A percentile compares a stretch with the other conserved stretches of the same genome.
phyloP scores from a whole-genome alignment of 2,113 vertebrate species.

The Melanerpes formicivorus region DNA sequence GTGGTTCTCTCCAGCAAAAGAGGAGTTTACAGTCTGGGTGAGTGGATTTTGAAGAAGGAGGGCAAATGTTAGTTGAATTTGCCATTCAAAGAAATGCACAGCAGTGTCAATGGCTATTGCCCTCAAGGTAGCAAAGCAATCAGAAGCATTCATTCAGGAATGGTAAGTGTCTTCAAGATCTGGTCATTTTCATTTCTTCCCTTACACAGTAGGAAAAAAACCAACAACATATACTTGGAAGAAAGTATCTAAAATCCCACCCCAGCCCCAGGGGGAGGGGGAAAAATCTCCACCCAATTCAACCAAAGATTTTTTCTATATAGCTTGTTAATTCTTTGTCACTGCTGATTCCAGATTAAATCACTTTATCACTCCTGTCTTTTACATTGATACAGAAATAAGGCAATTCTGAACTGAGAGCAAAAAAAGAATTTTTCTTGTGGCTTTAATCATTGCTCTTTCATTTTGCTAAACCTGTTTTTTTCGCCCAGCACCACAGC shows the following conservation, averaged over 20 bases:
- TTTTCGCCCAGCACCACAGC: background rate
- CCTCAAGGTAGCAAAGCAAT: background rate
- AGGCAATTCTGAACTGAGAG: background rate
- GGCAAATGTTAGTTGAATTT: background rate
- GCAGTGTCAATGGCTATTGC: background rate
- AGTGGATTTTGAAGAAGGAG: background rate
- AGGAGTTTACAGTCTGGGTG: background rate
- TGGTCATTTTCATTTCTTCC: background rate
- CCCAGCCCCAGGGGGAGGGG: background rate
- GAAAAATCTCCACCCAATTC: background rate
- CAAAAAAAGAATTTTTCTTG: background rate
- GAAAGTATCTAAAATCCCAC: background rate
- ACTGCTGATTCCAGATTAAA: background rate
- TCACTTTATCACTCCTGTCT: background rate
- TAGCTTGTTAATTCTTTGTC: background rate
- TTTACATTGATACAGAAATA: background rate
- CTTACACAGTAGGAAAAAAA: background rate
- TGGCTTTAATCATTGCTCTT: background rate
- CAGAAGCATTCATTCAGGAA: background rate
- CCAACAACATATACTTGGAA: background rate
- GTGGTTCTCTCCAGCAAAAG: background rate
- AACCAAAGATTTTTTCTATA: background rate
- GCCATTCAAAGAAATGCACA: background rate
- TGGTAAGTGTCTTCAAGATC: background rate
- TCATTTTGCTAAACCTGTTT: slow-evolving; percentile 11